Conservation (phyloP, 2,888 invertebrate species). For the Norana najaformis region DNA sequence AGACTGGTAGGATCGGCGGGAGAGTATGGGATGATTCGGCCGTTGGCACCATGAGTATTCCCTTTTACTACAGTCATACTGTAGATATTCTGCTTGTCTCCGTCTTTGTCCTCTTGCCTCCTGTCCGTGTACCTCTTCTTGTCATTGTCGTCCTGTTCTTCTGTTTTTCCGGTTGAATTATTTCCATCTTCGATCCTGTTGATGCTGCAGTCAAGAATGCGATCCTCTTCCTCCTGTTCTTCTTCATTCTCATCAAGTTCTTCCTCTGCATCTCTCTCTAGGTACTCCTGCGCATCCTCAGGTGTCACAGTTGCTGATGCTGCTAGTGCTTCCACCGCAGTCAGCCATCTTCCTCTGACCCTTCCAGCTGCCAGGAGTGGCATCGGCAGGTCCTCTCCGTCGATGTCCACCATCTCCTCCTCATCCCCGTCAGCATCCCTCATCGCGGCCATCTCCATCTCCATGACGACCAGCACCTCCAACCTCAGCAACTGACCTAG, state of each 20-base stretch:
- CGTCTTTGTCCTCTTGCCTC: not conserved
- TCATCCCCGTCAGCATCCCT: not conserved
- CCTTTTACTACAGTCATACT: not conserved
- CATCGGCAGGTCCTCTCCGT: not conserved
- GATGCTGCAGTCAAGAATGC: not conserved
- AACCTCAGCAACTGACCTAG: not conserved
- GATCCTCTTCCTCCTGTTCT: not conserved
- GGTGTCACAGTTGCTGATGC: not conserved
- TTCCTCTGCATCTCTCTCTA: not conserved
- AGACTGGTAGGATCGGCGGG: not conserved
- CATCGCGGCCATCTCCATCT: not conserved
- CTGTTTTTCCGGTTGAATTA: not conserved
- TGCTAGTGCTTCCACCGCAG: not conserved
- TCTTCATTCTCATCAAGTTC: not conserved
- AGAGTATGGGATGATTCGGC: not conserved
- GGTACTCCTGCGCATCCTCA: not conserved
- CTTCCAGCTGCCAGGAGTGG: not conserved
- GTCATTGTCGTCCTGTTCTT: not conserved
- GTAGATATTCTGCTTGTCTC: not conserved
- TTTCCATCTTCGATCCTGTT: not conserved
- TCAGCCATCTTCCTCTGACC: not conserved
- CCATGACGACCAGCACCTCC: not conserved
- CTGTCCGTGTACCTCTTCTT: not conserved
- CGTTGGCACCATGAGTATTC: too few species aligned
- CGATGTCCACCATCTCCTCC: not conserved